Base-by-base conservation (phyloP, 1,140 invertebrate species). In the Dolichoris vasculosae region DNA sequence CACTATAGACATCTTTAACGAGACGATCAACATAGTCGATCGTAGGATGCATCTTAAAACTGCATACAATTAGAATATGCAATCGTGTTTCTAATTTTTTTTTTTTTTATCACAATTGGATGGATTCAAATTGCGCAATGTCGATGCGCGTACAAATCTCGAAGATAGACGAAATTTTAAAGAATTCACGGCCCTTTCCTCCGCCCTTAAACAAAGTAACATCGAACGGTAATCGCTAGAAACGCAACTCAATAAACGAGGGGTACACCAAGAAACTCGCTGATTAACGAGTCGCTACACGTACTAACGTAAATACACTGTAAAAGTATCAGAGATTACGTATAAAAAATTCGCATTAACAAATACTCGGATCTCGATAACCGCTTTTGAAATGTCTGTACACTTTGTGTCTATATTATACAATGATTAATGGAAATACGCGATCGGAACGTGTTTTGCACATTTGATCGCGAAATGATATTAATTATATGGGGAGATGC, bases 351-450 rank as follows among this genome's bases (percentile, higher is more conserved):
- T 76, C 59, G 40, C 40, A 77, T 83, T 63, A 67, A 67, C 73
- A 48, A 77, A 77, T 48, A 48, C 1, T 77, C 30, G 35, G 75
- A 67, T 64, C 17, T n/a, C 30, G 17, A 35, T 38, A 83, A 77
- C 9, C 51, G 73, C 82, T 23, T 26, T 30, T 67, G 9, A 83
- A 51, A 15, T 77, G 59, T 77, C 73, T 77, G 59, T 77, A 83
- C 82, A 77, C 51, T 7, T 51, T 30, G 55, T 80, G n/a, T 86
- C 11, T 86, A 76, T 89, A 89, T 90, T 87, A 88, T 90, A 90
- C 88, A 90, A 88, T 87, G 88, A 87, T 79, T 78, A 85, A 88
- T 87, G 86, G 87, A 86, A 89, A 86, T 86, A 87, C 88, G 87
- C 86, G 88, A 87, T 87, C 83, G 87, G 86, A 88, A 87, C 84